Evolutionary conservation across 2,797 vertebrate species (phyloP), one percentile per base, ranked within the genome.

Genomic region (Tamandua tetradactyla): DNA sequence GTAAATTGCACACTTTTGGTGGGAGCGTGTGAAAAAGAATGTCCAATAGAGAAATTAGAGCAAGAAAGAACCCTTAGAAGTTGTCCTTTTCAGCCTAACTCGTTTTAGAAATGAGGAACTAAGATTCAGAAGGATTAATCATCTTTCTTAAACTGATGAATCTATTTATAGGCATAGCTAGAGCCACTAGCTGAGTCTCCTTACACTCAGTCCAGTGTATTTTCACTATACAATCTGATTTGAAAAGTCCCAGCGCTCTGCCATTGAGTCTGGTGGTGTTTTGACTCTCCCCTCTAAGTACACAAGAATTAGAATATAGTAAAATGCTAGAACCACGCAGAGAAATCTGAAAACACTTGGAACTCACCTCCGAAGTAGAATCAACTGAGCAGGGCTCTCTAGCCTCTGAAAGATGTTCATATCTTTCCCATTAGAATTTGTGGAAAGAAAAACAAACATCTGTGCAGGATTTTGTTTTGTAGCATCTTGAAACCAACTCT

Each of bases 401-500:
- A 76, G 64, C 82, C 80, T 57, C 35, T 57, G 25, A 23, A 84
- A 89, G 18, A 86, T 64, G 23, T 15, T 64, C 75, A 42, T 59
- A 78, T 80, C 47, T 80, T 95, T 91, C 87, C 86, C 81, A 18
- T 57, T 72, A 86, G 32, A 49, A n/a, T 17, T 40, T 84, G 82
- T 93, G 40, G 80, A 82, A n/a, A 69, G 84, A 76, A 96, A 95
- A 83, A 47, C 49, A 64, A 93, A 78, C 93, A 96, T 80, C 95
- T 96, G 95, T 52, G 47, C 78, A 57, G 78, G 78, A 93, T 91
- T 93, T 84, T 68, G 69, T 62, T 83, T 96, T 66, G 44, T 30
- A 94, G 57, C 40, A 69, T 81, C 94, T 94, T 95, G 89, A 57
- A 94, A 93, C 61, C 68, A 61, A 87, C 32, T 93, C 84, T 85